Percentiles rank a stretch among this genome's conserved stretches.
These are phyloP conservation scores for Dendronephthya gigantea DNA, from an alignment of 64 coral and sea anemone genomes.

Conservation along the genomic window DNA sequence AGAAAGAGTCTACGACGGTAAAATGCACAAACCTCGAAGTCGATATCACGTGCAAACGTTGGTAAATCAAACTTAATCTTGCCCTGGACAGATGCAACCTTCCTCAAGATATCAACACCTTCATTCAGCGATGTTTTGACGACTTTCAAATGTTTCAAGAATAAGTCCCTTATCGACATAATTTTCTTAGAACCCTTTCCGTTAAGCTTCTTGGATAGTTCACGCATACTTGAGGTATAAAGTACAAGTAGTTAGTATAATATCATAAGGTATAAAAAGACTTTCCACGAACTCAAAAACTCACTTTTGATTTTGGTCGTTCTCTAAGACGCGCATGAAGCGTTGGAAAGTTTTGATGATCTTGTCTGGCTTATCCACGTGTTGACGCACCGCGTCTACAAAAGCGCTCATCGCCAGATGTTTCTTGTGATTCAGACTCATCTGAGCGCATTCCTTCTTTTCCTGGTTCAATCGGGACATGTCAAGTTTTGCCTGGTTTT, in stretches of 20 bases:
- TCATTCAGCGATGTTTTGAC: background rate
- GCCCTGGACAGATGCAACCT: background rate
- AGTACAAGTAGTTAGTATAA: background rate
- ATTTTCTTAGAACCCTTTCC: background rate
- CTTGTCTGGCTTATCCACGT: background rate
- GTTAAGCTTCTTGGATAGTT: background rate
- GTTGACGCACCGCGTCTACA: background rate
- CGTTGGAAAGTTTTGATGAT: background rate
- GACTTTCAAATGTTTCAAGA: background rate
- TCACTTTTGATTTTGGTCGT: slow-evolving; percentile 1
- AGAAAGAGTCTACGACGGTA: no score
- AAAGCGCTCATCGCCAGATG: background rate
- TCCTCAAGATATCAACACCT: background rate
- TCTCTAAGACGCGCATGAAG: background rate
- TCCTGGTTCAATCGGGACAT: background rate
- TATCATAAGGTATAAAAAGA: background rate
- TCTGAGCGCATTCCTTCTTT: background rate
- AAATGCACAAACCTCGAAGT: background rate
- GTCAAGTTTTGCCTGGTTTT: background rate
- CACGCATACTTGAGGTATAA: background rate
- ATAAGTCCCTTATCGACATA: background rate
- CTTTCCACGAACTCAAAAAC: background rate
- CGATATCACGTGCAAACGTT: background rate
- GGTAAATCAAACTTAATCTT: slow-evolving; percentile 2
- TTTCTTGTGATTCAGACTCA: background rate